phyloP scores from a whole-genome alignment of 2,113 vertebrate genomes.

The Brevimyrus niger region DNA sequence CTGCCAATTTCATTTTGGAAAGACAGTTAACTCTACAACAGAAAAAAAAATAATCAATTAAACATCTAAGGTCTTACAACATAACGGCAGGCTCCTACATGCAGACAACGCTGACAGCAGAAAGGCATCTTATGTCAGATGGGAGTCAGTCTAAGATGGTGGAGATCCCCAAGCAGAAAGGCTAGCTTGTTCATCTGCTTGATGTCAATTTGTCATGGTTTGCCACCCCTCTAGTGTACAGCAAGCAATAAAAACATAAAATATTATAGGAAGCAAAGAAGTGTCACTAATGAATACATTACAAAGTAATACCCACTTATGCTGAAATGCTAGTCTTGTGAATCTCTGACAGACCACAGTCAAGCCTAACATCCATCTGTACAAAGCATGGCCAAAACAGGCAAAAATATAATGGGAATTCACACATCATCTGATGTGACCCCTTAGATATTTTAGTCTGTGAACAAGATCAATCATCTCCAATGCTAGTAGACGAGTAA shows the following conservation, averaged over 20 bases:
- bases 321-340: background rate
- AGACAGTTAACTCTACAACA: background rate
- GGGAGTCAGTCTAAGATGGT: constrained; percentile 1
- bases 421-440: background rate
- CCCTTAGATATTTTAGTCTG: background rate
- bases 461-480: background rate
- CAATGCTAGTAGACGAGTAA: background rate
- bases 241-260: background rate
- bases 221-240: background rate
- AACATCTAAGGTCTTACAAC: background rate
- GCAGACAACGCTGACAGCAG: background rate
- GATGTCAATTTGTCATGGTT: background rate
- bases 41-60: background rate
- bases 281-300: background rate
- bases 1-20: background rate
- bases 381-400: background rate
- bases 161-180: background rate
- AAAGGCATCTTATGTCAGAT: background rate
- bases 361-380: background rate
- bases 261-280: background rate
- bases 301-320: background rate
- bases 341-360: background rate
- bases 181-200: background rate
- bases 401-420: background rate
- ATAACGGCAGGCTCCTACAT: background rate